These are phyloP conservation scores for Helicoverpa armigera DNA, from an alignment of 1,140 invertebrate species.

Conservation along the genomic window DNA sequence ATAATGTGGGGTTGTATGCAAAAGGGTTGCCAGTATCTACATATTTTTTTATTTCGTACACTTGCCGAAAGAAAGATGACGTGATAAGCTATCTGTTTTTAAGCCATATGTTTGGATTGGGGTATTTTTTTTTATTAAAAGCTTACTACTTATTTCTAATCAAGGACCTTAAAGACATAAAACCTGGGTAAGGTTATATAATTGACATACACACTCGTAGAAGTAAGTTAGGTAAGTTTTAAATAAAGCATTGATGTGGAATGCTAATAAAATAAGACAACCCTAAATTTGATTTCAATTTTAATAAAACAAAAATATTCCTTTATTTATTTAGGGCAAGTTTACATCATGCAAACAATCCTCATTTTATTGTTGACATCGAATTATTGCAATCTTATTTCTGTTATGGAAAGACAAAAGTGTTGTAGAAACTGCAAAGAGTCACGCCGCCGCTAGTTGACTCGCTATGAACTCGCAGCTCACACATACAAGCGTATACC, in stretches of 20 bases:
- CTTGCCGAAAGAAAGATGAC: constrained; percentile 42
- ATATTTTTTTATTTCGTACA: constrained; percentile 20
- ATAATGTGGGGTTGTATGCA: constrained; percentile 55
- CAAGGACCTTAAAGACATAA: no score
- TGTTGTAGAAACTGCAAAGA: constrained; percentile 11
- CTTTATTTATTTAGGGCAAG: no score
- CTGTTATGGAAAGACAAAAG: not conserved
- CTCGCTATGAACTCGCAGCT: constrained; percentile 15
- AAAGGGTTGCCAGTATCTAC: constrained; percentile 55
- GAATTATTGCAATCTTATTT: not conserved
- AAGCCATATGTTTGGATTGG: not conserved
- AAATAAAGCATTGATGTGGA: no score
- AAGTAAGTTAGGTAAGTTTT: no score
- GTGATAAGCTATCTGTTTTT: not conserved
- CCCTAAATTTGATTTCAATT: no score
- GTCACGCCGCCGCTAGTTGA: not conserved
- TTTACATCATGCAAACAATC: no score
- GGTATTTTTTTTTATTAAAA: not conserved
- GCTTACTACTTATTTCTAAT: not conserved
- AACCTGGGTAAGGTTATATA: no score
- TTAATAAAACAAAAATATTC: no score
- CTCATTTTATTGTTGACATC: no score
- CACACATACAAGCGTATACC: not conserved
- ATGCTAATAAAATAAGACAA: no score
- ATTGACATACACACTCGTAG: no score